Conservation (phyloP, 1,140 invertebrate species). For the Megalonaias nervosa region DNA sequence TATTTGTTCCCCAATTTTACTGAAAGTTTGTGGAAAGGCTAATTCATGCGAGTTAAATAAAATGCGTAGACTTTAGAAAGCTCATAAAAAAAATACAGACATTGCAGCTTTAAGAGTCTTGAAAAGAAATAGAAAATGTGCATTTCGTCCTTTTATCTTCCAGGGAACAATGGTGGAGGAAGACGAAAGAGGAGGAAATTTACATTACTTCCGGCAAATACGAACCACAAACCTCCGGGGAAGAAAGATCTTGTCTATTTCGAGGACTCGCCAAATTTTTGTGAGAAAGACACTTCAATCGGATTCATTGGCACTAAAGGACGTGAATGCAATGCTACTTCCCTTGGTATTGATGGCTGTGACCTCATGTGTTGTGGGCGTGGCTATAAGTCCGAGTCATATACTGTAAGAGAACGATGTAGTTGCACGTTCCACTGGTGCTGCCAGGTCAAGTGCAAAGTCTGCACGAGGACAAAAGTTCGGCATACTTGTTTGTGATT, state of each 20-base stretch:
- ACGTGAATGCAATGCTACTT: constrained; percentile 64
- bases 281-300: constrained; percentile 81
- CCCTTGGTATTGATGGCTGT: constrained; percentile 87
- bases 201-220: constrained; percentile 58
- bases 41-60: no score
- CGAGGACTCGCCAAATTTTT: constrained; percentile 92
- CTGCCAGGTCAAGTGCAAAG: constrained; percentile 87
- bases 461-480: constrained; percentile 53
- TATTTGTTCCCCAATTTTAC: no score
- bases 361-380: constrained; percentile 90
- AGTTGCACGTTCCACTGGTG: constrained; percentile 94
- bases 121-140: no score
- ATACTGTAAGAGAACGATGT: constrained; percentile 83
- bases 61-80: no score
- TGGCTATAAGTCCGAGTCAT: constrained; percentile 86
- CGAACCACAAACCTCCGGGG: constrained; percentile 62
- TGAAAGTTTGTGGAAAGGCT: no score
- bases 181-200: constrained; percentile 43
- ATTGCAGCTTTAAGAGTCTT: no score
- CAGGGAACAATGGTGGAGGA: constrained; percentile 52
- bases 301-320: constrained; percentile 86
- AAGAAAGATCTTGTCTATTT: constrained; percentile 87
- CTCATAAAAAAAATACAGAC: no score
- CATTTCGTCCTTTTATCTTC: constrained; percentile 17
- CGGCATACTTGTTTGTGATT: constrained; percentile 50